These are phyloP conservation scores for Euleptes europaea DNA, from an alignment of 2,113 vertebrate species.

Conservation along the genomic window DNA sequence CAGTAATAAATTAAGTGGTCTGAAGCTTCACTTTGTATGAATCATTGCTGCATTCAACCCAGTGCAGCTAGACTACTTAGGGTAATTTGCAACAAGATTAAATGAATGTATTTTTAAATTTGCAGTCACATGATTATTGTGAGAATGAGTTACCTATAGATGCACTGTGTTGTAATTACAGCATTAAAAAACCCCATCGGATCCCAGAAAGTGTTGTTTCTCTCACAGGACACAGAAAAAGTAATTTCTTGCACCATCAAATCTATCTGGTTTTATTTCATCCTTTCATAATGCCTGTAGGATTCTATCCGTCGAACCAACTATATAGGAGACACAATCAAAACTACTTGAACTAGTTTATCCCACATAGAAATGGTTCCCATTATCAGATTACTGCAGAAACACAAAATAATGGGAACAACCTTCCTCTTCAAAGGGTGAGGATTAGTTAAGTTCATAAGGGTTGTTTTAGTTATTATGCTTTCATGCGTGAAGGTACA, in stretches of 20 bases:
- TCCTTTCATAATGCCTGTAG: not conserved
- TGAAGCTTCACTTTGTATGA: fast-evolving
- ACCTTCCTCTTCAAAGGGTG: constrained; percentile 7
- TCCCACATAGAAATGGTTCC: not conserved
- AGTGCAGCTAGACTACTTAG: fast-evolving
- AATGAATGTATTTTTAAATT: not conserved
- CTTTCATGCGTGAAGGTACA: constrained; percentile 50
- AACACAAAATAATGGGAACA: constrained; percentile 38
- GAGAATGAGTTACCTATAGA: not conserved
- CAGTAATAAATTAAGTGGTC: not conserved
- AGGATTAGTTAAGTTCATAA: constrained; percentile 31
- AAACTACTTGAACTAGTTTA: constrained; percentile 10
- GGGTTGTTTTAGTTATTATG: constrained; percentile 49
- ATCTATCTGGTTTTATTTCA: not conserved
- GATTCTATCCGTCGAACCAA: constrained; percentile 13
- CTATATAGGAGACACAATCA: not conserved
- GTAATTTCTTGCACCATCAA: not conserved
- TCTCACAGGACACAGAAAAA: not conserved
- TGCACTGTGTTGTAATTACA: not conserved
- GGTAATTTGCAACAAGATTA: not conserved
- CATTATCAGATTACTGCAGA: constrained; percentile 32
- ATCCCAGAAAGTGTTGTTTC: not conserved
- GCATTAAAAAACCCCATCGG: not conserved
- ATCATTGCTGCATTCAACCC: not conserved
- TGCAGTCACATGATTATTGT: not conserved